phyloP scores from a whole-genome alignment of 2,113 vertebrate genomes.

The Merops nubicus region DNA sequence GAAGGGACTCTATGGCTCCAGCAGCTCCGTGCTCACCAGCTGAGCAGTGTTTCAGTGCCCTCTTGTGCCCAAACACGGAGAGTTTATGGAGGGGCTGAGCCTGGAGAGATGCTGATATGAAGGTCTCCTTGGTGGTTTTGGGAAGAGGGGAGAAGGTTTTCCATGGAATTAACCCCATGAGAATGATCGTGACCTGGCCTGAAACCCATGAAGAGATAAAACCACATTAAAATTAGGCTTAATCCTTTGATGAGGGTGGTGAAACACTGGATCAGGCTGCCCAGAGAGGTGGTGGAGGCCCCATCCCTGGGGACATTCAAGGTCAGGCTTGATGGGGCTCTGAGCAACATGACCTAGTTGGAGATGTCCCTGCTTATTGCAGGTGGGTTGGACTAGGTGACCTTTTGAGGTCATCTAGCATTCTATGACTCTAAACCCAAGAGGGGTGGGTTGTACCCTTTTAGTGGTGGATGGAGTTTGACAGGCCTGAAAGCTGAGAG shows the following conservation, averaged over 20 bases:
- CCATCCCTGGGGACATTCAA: too few species aligned
- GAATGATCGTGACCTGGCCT: neutral
- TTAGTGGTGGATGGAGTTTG: neutral
- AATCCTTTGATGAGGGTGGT: too few species aligned
- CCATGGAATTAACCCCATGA: neutral
- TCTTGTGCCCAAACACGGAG: neutral
- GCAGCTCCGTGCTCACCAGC: neutral
- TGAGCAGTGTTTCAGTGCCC: neutral
- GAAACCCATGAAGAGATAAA: neutral
- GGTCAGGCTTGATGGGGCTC: too few species aligned
- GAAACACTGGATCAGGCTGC: too few species aligned
- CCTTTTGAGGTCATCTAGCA: too few species aligned
- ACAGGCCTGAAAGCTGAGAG: neutral
- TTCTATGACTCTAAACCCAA: too few species aligned
- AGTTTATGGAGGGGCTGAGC: neutral
- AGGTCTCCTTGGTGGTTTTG: neutral
- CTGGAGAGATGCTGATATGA: fast-evolving
- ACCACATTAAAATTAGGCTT: neutral
- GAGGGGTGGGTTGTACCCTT: too few species aligned
- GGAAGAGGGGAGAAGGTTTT: neutral
- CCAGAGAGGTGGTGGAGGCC: too few species aligned
- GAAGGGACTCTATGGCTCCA: fast-evolving
- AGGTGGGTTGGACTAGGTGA: too few species aligned
- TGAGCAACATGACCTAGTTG: too few species aligned
- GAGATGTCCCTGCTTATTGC: too few species aligned